These are phyloP conservation scores for Parazoanthus atlanticus DNA, from an alignment of 92 coral and sea anemone genomes.

Conservation along the genomic window DNA sequence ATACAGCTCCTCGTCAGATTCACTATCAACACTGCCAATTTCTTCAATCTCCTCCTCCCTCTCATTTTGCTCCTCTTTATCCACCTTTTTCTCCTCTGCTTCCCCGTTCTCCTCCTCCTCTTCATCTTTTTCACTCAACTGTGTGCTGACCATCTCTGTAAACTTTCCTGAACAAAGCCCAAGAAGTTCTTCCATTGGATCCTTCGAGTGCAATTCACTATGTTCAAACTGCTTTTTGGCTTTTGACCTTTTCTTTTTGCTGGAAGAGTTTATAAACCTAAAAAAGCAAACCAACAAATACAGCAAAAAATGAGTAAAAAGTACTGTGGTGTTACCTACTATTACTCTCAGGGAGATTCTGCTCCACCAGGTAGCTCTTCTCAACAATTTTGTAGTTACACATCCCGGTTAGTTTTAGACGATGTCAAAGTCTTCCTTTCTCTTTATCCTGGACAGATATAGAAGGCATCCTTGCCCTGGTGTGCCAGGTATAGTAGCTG, in stretches of 20 bases:
- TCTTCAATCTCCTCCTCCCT: slow-evolving; percentile 14
- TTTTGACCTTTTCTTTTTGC: slow-evolving; percentile 62
- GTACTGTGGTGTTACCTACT: no score
- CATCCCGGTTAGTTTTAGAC: no score
- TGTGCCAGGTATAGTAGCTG: no score
- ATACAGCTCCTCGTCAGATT: slow-evolving; percentile 44
- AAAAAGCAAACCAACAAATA: background rate
- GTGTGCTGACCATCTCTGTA: slow-evolving; percentile 47
- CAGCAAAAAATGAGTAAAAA: no score
- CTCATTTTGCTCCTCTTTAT: slow-evolving; percentile 27
- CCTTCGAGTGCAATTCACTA: slow-evolving; percentile 32
- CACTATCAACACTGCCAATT: slow-evolving; percentile 47
- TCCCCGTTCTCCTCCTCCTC: background rate
- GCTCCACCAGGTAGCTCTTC: no score
- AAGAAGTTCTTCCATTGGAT: slow-evolving; percentile 81
- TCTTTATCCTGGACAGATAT: no score
- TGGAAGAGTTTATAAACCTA: slow-evolving; percentile 77
- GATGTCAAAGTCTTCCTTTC: no score
- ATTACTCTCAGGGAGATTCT: no score
- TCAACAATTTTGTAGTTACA: no score
- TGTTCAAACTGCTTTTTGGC: slow-evolving; percentile 48
- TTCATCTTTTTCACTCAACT: slow-evolving; percentile 1
- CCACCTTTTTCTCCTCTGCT: slow-evolving; percentile 16
- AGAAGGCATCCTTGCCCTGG: no score
- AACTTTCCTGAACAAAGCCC: slow-evolving; percentile 95